These are phyloP conservation scores for Camptogramma bilineatum DNA, from an alignment of 2,888 invertebrate genomes.

Conservation along the genomic window DNA sequence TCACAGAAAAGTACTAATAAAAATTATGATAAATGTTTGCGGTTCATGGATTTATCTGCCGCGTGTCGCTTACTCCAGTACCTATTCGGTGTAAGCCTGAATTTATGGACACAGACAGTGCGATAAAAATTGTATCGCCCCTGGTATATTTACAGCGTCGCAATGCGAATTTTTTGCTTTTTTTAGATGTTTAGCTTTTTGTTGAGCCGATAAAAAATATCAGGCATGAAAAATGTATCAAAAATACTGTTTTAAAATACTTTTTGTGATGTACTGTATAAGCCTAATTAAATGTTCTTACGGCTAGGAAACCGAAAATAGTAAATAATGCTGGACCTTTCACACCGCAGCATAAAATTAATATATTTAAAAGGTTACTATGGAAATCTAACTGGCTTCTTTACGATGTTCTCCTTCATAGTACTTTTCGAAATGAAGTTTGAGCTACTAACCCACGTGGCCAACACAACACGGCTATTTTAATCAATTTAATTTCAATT, in stretches of 20 bases:
- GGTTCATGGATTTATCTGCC: conserved; percentile 64
- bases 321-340: no score
- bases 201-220: not conserved
- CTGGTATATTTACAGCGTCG: conserved; percentile 63
- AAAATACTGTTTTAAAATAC: not conserved
- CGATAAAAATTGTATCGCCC: conserved; percentile 78
- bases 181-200: conserved; percentile 42
- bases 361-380: no score
- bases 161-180: conserved; percentile 49
- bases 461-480: no score
- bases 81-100: conserved; percentile 71
- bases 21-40: conserved; percentile 49
- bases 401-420: no score
- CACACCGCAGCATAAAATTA: no score
- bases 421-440: no score
- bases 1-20: conserved; percentile 42
- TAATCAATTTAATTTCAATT: no score
- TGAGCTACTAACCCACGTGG: no score
- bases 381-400: no score
- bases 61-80: conserved; percentile 65
- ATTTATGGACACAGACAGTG: conserved; percentile 72
- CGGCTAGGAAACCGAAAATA: no score
- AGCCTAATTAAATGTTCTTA: no score
- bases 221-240: not conserved
- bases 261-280: not conserved